Percentiles rank a stretch among this genome's conserved stretches.
Conservation (phyloP, 1,140 invertebrate species). For the Cataglyphis hispanica region DNA sequence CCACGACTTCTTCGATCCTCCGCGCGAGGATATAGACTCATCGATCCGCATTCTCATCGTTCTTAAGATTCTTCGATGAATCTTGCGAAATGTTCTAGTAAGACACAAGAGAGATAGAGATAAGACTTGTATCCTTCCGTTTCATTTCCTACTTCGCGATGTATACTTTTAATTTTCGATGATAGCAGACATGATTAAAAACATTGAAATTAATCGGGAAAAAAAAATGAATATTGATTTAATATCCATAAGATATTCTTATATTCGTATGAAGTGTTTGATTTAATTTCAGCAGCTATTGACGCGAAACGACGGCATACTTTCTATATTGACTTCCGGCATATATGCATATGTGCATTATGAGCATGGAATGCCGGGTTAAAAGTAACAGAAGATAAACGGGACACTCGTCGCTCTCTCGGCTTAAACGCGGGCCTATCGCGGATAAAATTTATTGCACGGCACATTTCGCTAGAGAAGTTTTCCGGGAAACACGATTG, state of each 20-base stretch:
- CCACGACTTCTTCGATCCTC: constrained; percentile 14
- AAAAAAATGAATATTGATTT: neutral
- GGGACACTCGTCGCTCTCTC: neutral
- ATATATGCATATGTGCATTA: neutral
- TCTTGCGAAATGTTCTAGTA: neutral
- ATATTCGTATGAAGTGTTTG: neutral
- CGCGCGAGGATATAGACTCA: constrained; percentile 61
- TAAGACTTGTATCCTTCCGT: neutral
- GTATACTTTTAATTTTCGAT: neutral
- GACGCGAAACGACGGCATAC: neutral
- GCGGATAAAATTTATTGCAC: constrained; percentile 46
- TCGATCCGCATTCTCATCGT: constrained; percentile 32
- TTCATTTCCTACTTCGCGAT: neutral
- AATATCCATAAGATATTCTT: neutral
- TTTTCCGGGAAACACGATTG: constrained; percentile 51
- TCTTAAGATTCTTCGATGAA: neutral
- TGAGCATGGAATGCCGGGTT: constrained; percentile 7
- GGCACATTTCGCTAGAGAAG: constrained; percentile 31
- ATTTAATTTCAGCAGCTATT: constrained; percentile 7
- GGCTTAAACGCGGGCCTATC: constrained; percentile 39
- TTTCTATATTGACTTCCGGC: constrained; percentile 9
- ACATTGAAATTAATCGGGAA: neutral
- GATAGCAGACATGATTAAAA: neutral
- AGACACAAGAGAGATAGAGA: neutral
- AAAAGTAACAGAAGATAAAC: constrained; percentile 18